Base-by-base conservation (phyloP, 2,888 invertebrate genomes). In the Acanthococcus lagerstroemiae region DNA sequence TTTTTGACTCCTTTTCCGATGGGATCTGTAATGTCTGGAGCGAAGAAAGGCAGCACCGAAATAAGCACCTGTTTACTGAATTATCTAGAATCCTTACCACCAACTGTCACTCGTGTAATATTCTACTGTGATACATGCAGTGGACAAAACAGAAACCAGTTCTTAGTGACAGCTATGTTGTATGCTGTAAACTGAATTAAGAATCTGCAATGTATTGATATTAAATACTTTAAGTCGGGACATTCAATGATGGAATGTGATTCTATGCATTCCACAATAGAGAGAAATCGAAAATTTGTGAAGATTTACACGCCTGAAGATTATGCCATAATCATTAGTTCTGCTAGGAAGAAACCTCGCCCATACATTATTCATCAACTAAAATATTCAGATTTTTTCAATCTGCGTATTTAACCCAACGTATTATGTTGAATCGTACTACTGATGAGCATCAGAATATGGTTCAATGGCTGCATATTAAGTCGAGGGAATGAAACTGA, bases 201-300 rank as follows among this genome's bases (percentile, higher is more conserved):
- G 17, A 67, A 67, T 56, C 24, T 71, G 15, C 24, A 68, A 27
- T 65, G 57, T 21, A 66, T 71, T n/a, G 70, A 72, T 60, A 60
- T 71, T n/a, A 72, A 72, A 55, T 70, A 66, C 56, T 70, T 70
- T 69, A 71, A 72, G 65, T 67, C 68, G 25, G 71, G 70, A 7
- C 70, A 72, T 57, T 68, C 67, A 0, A 69, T 65, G 25, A 54
- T 69, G 26, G 69, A 70, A 44, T 55, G 50, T 24, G 70, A 70
- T 55, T 57, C 65, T 0, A 71, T 70, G 68, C 70, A 71, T 60
- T 57, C 68, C 0, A 68, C 68, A 3, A 71, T 72, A 15, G 70
- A 70, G 24, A 2, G 3, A 2, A 19, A 15, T 9, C 1, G 48
- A 48, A 4, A 48, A 21, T 2, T n/a, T 1, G 3, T 2, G 3